Evolutionary conservation across 1,140 invertebrate genomes (phyloP).

Genomic region (Glossosoma conforme): DNA sequence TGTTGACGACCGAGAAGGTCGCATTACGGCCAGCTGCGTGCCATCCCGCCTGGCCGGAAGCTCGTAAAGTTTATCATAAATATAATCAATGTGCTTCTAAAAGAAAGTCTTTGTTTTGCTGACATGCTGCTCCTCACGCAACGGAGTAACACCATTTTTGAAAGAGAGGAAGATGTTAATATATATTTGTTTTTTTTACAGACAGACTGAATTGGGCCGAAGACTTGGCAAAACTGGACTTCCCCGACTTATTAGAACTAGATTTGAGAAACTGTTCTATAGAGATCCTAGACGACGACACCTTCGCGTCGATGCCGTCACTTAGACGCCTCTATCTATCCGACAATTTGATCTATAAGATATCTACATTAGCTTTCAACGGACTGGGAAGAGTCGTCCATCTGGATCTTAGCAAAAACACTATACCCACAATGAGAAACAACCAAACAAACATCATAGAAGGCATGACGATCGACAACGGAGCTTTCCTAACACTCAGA

Average conservation of each 20-base stretch:
- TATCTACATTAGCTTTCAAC: constrained; percentile 40
- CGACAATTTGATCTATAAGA: constrained; percentile 46
- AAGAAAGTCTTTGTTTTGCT: too few relatives aligned
- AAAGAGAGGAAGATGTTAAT: too few relatives aligned
- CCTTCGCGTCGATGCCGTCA: constrained; percentile 44
- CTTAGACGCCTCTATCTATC: constrained; percentile 47
- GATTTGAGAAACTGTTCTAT: constrained; percentile 53
- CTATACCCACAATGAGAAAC: constrained; percentile 30
- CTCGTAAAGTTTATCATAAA: too few relatives aligned
- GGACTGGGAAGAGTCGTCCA: constrained; percentile 41
- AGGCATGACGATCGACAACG: constrained; percentile 34
- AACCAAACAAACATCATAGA: constrained; percentile 30
- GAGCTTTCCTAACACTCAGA: constrained; percentile 37
- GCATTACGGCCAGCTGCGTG: too few relatives aligned
- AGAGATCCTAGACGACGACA: constrained; percentile 36
- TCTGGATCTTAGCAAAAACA: constrained; percentile 51
- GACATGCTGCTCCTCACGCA: too few relatives aligned
- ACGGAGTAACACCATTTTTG: too few relatives aligned
- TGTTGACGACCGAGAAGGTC: too few relatives aligned
- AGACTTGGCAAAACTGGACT: constrained; percentile 22
- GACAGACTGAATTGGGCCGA: constrained; percentile 20
- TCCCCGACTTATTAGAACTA: constrained; percentile 44
- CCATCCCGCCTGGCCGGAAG: too few relatives aligned
- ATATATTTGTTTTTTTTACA: constrained; percentile 13
- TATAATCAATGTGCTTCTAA: too few relatives aligned